Conservation (phyloP, 1,140 invertebrate species). For the Zaprionus nigranus region DNA sequence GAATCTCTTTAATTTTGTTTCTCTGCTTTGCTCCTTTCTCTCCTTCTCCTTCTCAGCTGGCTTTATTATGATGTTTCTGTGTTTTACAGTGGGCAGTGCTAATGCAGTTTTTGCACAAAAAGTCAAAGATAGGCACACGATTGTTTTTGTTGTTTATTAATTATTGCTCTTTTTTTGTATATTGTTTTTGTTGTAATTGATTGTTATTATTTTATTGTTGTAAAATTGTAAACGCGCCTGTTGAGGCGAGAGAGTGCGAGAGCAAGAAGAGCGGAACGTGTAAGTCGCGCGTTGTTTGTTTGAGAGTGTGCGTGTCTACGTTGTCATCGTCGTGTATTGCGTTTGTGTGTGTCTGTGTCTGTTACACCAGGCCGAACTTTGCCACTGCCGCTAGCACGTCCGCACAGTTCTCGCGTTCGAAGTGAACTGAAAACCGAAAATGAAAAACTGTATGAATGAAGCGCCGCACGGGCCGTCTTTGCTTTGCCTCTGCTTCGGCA, state of each 20-base stretch:
- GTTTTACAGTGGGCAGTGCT: slow-evolving; percentile 1
- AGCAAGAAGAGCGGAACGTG: slow-evolving; percentile 37
- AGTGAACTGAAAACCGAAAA: slow-evolving; percentile 66
- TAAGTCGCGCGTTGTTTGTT: slow-evolving; percentile 23
- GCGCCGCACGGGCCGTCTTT: slow-evolving; percentile 31
- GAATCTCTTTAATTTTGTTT: slow-evolving; percentile 44
- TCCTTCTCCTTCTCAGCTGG: slow-evolving; percentile 7
- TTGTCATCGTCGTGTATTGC: not conserved
- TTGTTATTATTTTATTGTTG: slow-evolving; percentile 7
- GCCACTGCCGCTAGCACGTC: slow-evolving; percentile 62
- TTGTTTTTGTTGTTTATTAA: slow-evolving; percentile 15
- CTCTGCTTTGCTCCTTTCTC: not conserved
- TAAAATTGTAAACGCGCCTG: slow-evolving; percentile 34
- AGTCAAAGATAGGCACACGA: slow-evolving; percentile 29
- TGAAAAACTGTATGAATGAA: slow-evolving; percentile 58
- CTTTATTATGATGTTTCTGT: slow-evolving; percentile 23
- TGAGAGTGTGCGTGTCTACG: slow-evolving; percentile 1
- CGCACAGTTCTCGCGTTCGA: slow-evolving; percentile 76
- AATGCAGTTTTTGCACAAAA: slow-evolving; percentile 9
- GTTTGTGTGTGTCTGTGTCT: slow-evolving; percentile 17
- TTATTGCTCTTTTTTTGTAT: slow-evolving; percentile 15
- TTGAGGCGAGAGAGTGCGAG: slow-evolving; percentile 30
- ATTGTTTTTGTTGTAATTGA: not conserved
- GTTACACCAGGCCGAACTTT: slow-evolving; percentile 40
- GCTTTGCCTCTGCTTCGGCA: slow-evolving; percentile 29